phyloP scores from a whole-genome alignment of 2,888 invertebrate species.

The Carabus problematicus region DNA sequence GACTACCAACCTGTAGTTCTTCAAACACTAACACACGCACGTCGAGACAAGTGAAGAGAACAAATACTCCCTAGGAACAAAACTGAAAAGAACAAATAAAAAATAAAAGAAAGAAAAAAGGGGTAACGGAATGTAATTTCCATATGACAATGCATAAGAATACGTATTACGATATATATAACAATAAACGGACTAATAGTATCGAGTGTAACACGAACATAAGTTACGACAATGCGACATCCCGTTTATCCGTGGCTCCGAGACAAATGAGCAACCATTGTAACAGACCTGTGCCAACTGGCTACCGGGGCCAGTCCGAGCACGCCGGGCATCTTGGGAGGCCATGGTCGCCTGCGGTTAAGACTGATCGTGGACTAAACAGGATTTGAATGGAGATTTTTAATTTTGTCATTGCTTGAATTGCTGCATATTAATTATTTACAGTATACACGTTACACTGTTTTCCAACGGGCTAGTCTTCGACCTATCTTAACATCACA shows the following conservation, averaged over 20 bases:
- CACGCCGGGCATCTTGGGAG: slow-evolving; percentile 26
- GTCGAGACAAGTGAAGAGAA: slow-evolving; percentile 16
- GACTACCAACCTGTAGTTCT: slow-evolving; percentile 3
- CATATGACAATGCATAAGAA: slow-evolving; percentile 27
- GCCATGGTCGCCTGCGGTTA: slow-evolving; percentile 27
- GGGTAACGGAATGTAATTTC: slow-evolving; percentile 27
- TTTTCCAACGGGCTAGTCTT: too few relatives aligned
- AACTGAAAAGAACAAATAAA: neutral
- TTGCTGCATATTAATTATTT: slow-evolving; percentile 29
- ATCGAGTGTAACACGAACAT: slow-evolving; percentile 4
- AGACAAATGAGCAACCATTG: slow-evolving; percentile 32
- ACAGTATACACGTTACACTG: neutral
- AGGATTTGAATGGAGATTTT: slow-evolving; percentile 36
- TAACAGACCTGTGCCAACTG: neutral
- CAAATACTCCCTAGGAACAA: too few relatives aligned
- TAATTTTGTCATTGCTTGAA: slow-evolving; percentile 36
- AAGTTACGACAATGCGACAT: slow-evolving; percentile 9
- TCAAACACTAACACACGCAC: slow-evolving; percentile 6
- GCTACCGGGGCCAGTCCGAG: neutral
- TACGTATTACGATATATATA: slow-evolving; percentile 36
- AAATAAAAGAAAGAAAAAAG: neutral
- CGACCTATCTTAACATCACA: too few relatives aligned
- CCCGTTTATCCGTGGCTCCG: neutral
- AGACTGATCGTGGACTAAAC: slow-evolving; percentile 33
- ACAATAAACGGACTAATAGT: slow-evolving; percentile 28